Conservation (phyloP, 2,888 invertebrate genomes). For the Cynaeus angustus region DNA sequence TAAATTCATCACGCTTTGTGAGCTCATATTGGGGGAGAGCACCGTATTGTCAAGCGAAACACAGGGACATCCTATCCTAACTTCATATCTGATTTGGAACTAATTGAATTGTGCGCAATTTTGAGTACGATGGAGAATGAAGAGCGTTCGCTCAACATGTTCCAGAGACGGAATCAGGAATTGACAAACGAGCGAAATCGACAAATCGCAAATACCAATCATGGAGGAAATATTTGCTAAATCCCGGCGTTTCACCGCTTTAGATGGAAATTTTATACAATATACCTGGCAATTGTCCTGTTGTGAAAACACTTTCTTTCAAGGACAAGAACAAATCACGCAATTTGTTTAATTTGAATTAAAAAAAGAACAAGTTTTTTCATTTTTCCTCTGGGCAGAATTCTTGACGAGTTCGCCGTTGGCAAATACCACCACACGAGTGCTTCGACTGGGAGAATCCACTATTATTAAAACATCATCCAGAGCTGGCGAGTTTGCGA, state of each 20-base stretch:
- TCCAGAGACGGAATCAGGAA: slow-evolving; percentile 13
- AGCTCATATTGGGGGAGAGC: slow-evolving; percentile 56
- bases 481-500: slow-evolving; percentile 47
- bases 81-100: slow-evolving; percentile 60
- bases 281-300: background rate
- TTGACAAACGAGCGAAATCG: slow-evolving; percentile 8
- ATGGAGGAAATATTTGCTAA: slow-evolving; percentile 2
- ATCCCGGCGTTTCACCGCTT: background rate
- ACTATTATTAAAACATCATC: slow-evolving; percentile 62
- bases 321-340: too few species aligned
- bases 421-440: slow-evolving; percentile 49
- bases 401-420: slow-evolving; percentile 7
- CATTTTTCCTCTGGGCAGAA: background rate
- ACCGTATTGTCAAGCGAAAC: slow-evolving; percentile 54
- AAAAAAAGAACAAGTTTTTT: background rate
- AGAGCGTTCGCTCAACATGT: slow-evolving; percentile 29
- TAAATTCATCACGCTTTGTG: slow-evolving; percentile 60
- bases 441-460: slow-evolving; percentile 58
- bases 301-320: background rate
- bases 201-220: slow-evolving; percentile 4
- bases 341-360: background rate
- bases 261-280: background rate
- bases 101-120: slow-evolving; percentile 58
- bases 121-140: slow-evolving; percentile 38
- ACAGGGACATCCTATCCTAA: slow-evolving; percentile 53